Evolutionary conservation across 1,140 invertebrate genomes (phyloP).

Genomic region (Drosophila sp.): DNA sequence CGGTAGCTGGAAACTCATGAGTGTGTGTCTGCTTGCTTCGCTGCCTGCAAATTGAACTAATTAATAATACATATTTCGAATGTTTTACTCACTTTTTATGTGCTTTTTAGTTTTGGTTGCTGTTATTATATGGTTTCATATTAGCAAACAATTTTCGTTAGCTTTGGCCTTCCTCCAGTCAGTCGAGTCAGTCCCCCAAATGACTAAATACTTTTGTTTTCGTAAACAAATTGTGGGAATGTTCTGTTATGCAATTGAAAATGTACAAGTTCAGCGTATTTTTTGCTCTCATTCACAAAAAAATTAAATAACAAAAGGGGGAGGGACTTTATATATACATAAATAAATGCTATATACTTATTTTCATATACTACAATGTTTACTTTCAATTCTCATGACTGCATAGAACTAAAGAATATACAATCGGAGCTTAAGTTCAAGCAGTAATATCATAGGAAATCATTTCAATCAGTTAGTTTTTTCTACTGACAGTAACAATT

Average conservation of each 20-base stretch:
- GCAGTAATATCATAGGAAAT: no score
- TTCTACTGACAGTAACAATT: no score
- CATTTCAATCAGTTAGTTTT: no score
- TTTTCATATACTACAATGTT: neutral
- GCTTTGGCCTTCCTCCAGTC: constrained; percentile 22
- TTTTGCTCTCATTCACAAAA: constrained; percentile 4
- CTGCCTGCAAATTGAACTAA: constrained; percentile 71
- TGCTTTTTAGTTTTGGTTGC: constrained; percentile 8
- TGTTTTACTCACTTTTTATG: constrained; percentile 33
- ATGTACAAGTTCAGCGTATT: neutral
- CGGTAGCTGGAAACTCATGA: constrained; percentile 24
- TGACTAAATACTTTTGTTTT: constrained; percentile 39
- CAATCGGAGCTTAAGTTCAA: no score
- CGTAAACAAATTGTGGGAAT: constrained; percentile 25
- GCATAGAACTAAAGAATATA: no score
- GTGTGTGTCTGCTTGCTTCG: constrained; percentile 51
- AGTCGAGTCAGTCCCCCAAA: neutral
- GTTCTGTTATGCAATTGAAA: constrained; percentile 39
- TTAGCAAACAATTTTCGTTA: constrained; percentile 32
- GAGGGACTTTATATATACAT: neutral
- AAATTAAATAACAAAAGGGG: neutral
- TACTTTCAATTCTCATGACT: neutral
- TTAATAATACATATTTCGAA: constrained; percentile 71
- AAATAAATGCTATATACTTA: neutral
- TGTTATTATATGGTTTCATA: constrained; percentile 25